A percentile compares a stretch with the other conserved stretches of the same genome.
Evolutionary conservation across 1,140 invertebrate genomes (phyloP).

Genomic region (Trypoxylus dichotomus): DNA sequence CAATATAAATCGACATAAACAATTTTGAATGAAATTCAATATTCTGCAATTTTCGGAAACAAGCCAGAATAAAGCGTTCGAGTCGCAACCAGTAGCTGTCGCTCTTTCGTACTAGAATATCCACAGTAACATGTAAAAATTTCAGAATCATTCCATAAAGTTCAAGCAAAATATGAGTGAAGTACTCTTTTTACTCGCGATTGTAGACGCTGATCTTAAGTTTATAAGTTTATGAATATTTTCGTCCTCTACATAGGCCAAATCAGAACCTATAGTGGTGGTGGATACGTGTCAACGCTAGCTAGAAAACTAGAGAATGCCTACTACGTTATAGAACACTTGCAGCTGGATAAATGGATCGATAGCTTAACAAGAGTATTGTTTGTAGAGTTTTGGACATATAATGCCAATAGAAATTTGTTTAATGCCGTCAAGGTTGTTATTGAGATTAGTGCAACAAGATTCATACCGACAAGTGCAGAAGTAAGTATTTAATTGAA

Average conservation of each 20-base stretch:
- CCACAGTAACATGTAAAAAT: too few species aligned
- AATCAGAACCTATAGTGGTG: slow-evolving; percentile 1
- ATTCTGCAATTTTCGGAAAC: too few species aligned
- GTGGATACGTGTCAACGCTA: slow-evolving; percentile 16
- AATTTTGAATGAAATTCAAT: too few species aligned
- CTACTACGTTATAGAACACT: slow-evolving; percentile 27
- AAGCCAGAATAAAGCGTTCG: too few species aligned
- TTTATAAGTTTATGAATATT: background rate
- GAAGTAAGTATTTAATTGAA: background rate
- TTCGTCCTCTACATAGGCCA: background rate
- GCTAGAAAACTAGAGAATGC: slow-evolving; percentile 26
- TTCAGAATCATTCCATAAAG: too few species aligned
- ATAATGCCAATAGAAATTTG: slow-evolving; percentile 31
- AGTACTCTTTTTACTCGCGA: too few species aligned
- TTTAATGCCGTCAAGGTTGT: slow-evolving; percentile 11
- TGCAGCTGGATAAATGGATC: slow-evolving; percentile 22
- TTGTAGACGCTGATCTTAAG: background rate
- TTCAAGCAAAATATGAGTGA: too few species aligned
- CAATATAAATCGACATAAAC: too few species aligned
- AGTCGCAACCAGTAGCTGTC: too few species aligned
- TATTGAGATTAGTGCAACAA: background rate
- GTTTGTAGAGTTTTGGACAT: slow-evolving; percentile 32
- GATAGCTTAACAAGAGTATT: slow-evolving; percentile 19
- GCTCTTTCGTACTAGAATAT: too few species aligned
- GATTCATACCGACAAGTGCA: background rate